Conservation (phyloP, 2,888 invertebrate species). For the Diploptera punctata region DNA sequence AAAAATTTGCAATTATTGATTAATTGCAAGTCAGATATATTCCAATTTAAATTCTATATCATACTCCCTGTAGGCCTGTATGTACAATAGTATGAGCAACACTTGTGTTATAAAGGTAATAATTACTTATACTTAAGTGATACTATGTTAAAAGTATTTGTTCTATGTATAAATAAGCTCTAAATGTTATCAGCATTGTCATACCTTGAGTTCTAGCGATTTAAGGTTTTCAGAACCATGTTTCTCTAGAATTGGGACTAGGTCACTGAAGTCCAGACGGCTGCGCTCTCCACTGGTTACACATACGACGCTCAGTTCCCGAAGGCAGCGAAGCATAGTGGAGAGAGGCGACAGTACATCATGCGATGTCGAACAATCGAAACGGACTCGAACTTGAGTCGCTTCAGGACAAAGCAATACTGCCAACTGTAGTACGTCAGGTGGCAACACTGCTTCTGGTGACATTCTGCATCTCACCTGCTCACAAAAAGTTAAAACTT, state of each 20-base stretch:
- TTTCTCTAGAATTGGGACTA: conserved; percentile 46
- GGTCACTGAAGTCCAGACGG: conserved; percentile 49
- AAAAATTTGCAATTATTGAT: no score
- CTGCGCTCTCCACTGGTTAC: conserved; percentile 49
- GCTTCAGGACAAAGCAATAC: conserved; percentile 48
- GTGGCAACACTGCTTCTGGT: conserved; percentile 46
- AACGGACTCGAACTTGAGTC: conserved; percentile 44
- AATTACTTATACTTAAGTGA: no score
- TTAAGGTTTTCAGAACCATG: conserved; percentile 41
- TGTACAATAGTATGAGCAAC: no score
- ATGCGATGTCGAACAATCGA: conserved; percentile 49
- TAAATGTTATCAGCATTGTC: no score
- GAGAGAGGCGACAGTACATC: conserved; percentile 46
- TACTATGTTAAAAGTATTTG: no score
- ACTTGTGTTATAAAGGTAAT: no score
- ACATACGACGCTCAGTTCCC: conserved; percentile 49
- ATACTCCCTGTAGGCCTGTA: no score
- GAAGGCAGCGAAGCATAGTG: conserved; percentile 40
- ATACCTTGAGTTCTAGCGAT: conserved; percentile 44
- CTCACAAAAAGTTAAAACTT: background rate
- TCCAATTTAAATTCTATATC: no score
- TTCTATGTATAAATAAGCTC: no score
- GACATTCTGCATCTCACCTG: conserved; percentile 47
- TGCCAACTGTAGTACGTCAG: conserved; percentile 48
- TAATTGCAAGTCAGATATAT: no score